phyloP scores from a whole-genome alignment of 2,797 vertebrate species.

The Sebastes paucispinis region DNA sequence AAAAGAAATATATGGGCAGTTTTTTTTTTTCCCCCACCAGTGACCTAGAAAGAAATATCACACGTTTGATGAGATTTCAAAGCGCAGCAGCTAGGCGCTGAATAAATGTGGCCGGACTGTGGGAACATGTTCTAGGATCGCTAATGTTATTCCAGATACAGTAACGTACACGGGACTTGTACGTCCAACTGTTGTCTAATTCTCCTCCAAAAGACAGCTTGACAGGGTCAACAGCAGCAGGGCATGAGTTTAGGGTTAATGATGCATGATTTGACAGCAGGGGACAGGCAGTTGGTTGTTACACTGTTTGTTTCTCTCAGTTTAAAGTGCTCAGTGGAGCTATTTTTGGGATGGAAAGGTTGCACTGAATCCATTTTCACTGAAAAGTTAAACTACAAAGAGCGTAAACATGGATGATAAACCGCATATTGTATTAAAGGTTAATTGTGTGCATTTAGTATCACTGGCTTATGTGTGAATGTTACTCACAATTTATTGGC shows the following conservation, averaged over 20 bases:
- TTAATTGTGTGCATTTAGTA: neutral
- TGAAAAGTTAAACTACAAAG: neutral
- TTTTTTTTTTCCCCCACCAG: neutral
- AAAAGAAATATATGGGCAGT: constrained; percentile 1
- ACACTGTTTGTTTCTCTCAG: neutral
- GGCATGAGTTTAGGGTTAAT: constrained; percentile 48
- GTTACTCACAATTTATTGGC: neutral
- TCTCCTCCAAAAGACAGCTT: constrained; percentile 15
- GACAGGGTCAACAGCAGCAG: constrained; percentile 37
- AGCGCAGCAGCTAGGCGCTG: constrained; percentile 3
- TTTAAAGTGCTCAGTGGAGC: constrained; percentile 4
- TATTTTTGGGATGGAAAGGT: constrained; percentile 27
- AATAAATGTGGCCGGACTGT: constrained; percentile 34
- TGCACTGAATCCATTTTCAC: neutral
- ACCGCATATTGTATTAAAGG: neutral
- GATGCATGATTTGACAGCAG: constrained; percentile 54
- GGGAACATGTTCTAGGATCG: constrained; percentile 20
- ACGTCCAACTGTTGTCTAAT: constrained; percentile 28
- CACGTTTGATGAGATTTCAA: constrained; percentile 59
- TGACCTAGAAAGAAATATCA: constrained; percentile 64
- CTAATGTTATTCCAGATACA: neutral
- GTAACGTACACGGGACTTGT: neutral
- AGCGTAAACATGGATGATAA: neutral
- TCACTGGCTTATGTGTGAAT: neutral
- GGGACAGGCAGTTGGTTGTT: constrained; percentile 9